Conservation (phyloP, 2,113 vertebrate species). For the Neotoma lepida region DNA sequence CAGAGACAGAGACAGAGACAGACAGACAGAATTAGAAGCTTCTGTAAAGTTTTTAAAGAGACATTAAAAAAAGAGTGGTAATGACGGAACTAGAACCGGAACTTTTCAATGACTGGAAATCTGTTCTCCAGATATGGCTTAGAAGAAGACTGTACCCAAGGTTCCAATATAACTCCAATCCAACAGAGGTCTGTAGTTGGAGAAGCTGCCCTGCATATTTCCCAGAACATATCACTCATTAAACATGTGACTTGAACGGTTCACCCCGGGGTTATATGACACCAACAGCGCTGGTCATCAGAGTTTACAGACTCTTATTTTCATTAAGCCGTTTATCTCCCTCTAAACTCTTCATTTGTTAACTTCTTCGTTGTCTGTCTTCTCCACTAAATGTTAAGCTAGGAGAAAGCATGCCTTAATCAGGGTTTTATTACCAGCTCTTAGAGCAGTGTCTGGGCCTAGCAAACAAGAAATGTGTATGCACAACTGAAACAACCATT, state of each 20-base stretch:
- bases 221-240: not conserved
- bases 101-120: constrained; percentile 25
- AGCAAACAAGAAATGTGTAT: constrained; percentile 32
- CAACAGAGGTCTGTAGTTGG: not conserved
- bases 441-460: not conserved
- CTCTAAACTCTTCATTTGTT: not conserved
- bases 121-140: not conserved
- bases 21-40: constrained; percentile 14
- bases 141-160: not conserved
- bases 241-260: not conserved
- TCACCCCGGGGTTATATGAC: not conserved
- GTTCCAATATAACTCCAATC: not conserved
- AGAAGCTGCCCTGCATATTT: not conserved
- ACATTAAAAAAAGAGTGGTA: not conserved
- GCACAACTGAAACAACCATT: constrained; percentile 48
- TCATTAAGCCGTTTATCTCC: constrained; percentile 22
- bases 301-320: not conserved
- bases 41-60: constrained; percentile 13
- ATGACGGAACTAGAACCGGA: not conserved
- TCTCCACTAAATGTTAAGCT: not conserved
- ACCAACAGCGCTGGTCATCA: not conserved
- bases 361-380: not conserved
- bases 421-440: not conserved
- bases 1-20: too few relatives aligned
- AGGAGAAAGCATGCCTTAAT: not conserved